Evolutionary conservation across 2,888 invertebrate genomes (phyloP).

Genomic region (Eupsilia transversa): DNA sequence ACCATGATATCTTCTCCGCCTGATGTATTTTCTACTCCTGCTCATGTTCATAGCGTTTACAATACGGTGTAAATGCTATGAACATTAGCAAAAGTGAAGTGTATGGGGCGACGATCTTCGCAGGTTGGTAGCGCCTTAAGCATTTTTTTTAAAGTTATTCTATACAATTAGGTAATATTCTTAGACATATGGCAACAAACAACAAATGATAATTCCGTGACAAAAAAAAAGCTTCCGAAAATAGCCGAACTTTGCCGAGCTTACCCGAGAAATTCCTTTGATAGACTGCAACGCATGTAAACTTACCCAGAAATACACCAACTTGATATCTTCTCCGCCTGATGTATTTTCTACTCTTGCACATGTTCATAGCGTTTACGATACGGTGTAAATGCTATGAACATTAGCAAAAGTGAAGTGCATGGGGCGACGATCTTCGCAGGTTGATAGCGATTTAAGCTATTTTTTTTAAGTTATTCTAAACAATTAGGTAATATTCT

Average conservation of each 20-base stretch:
- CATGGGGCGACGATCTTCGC: not conserved
- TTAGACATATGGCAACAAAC: no score
- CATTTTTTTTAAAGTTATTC: no score
- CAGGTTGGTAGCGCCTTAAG: not conserved
- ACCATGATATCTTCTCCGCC: not conserved
- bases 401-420: conserved; percentile 17
- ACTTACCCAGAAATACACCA: not conserved
- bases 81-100: conserved; percentile 2
- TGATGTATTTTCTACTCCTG: conserved; percentile 21
- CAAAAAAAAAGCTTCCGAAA: no score
- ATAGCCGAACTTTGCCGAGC: not conserved
- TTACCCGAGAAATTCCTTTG: not conserved
- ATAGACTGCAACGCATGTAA: not conserved
- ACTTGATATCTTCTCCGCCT: not conserved
- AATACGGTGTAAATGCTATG: not conserved
- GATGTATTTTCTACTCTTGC: conserved; percentile 23
- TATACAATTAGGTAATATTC: no score
- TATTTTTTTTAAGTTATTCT: no score
- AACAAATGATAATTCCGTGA: no score
- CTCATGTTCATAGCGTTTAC: conserved; percentile 15
- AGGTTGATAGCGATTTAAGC: not conserved
- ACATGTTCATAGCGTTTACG: conserved; percentile 15
- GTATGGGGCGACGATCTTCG: not conserved
- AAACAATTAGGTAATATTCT: not conserved
- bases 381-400: conserved; percentile 17